Evolutionary conservation across 2,797 vertebrate genomes (phyloP).

Genomic region (Leuciscus waleckii): DNA sequence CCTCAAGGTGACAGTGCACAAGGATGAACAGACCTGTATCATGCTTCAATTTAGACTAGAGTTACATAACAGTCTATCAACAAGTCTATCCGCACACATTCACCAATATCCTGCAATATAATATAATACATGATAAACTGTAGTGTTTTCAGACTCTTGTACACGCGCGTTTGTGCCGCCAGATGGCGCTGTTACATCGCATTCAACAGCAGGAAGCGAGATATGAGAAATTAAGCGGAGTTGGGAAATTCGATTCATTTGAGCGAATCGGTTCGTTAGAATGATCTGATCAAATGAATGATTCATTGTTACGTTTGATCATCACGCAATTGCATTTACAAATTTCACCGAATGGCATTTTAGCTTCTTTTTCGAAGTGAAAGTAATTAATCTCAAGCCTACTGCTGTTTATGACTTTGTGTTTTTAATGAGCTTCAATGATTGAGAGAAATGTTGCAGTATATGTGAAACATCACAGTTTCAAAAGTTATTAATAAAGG

Average conservation of each 20-base stretch:
- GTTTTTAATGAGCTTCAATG: neutral
- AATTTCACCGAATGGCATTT: neutral
- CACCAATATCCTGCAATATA: neutral
- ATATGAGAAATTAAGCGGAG: neutral
- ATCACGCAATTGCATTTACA: too few species aligned
- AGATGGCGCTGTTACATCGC: conserved; percentile 59
- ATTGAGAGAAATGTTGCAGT: neutral
- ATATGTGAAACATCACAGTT: neutral
- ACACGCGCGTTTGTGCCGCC: conserved; percentile 8
- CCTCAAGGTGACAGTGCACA: conserved; percentile 19
- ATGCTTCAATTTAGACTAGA: neutral
- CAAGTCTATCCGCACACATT: neutral
- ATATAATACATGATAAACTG: neutral
- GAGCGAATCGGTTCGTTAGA: neutral
- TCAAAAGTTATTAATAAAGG: neutral
- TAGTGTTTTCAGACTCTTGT: neutral
- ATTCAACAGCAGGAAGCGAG: conserved; percentile 61
- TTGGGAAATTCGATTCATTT: conserved; percentile 1
- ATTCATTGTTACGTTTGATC: neutral
- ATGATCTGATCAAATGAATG: neutral
- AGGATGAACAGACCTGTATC: neutral
- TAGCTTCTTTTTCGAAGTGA: too few species aligned
- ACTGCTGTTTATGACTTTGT: neutral
- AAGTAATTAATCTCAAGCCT: neutral
- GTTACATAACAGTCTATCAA: neutral